Percentiles rank a stretch among this genome's conserved stretches.
phyloP scores from a whole-genome alignment of 1,140 invertebrate species.

The Drosophila lowei region DNA sequence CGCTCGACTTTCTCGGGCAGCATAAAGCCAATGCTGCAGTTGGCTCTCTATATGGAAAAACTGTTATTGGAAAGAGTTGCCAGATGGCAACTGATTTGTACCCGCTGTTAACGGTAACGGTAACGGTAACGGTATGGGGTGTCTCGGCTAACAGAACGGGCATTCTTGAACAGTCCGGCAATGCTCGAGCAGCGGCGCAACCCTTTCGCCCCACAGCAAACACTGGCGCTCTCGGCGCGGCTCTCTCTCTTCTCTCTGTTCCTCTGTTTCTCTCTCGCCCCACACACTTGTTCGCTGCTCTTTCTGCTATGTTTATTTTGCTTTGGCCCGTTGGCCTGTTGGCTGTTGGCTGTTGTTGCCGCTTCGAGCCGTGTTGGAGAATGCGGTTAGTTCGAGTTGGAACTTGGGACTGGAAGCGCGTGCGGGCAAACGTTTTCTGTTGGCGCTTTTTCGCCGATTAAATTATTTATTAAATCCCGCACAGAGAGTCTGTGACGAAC shows the following conservation, averaged over 20 bases:
- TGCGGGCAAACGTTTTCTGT: constrained; percentile 33
- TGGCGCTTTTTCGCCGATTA: constrained; percentile 7
- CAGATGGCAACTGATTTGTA: neutral
- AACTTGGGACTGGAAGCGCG: constrained; percentile 55
- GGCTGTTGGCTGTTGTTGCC: constrained; percentile 1
- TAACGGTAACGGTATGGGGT: too few relatives aligned
- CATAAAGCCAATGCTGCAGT: too few relatives aligned
- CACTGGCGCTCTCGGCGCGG: neutral
- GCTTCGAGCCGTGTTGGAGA: constrained; percentile 65
- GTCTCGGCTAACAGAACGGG: too few relatives aligned
- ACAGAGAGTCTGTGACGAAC: constrained; percentile 37
- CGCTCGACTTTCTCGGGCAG: too few relatives aligned
- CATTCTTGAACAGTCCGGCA: constrained; percentile 28
- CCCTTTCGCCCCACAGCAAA: too few relatives aligned
- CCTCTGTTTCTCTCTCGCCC: constrained; percentile 9
- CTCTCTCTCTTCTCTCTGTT: neutral
- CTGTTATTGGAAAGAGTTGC: constrained; percentile 24
- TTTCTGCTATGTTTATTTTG: constrained; percentile 29
- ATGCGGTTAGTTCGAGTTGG: constrained; percentile 61
- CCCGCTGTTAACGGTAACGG: too few relatives aligned
- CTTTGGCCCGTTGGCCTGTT: constrained; percentile 14
- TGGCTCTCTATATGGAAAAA: neutral
- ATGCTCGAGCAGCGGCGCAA: neutral
- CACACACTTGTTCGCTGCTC: constrained; percentile 14
- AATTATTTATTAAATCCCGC: constrained; percentile 52